Percentiles rank a stretch among this genome's conserved stretches.
phyloP scores from a whole-genome alignment of 2,797 vertebrate genomes.

The Sarcoramphus papa region DNA sequence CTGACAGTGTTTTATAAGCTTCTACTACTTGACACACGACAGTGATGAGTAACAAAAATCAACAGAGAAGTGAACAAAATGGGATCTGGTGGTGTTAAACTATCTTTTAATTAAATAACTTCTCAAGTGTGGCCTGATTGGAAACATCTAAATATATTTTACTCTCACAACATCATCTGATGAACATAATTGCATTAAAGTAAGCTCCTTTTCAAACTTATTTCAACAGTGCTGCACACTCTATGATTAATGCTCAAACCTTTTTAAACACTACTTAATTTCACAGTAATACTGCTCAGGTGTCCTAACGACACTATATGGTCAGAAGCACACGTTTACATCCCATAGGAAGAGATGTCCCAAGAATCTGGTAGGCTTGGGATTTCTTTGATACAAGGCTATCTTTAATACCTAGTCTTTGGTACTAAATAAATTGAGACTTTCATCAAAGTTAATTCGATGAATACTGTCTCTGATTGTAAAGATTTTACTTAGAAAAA shows the following conservation, averaged over 20 bases:
- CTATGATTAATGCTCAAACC: not conserved
- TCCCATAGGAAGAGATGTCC: not conserved
- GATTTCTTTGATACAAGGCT: not conserved
- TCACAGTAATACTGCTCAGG: not conserved
- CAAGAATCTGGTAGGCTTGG: not conserved
- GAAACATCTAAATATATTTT: not conserved
- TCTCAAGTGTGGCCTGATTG: not conserved
- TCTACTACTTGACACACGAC: not conserved
- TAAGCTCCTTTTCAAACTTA: not conserved
- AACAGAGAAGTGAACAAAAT: not conserved
- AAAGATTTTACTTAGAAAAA: not conserved
- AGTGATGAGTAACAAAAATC: not conserved
- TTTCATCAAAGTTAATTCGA: not conserved
- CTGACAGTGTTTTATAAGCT: not conserved
- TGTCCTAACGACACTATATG: rapidly evolving
- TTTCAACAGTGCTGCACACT: not conserved
- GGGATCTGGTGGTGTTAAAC: not conserved
- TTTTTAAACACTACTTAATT: not conserved
- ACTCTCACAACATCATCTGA: not conserved
- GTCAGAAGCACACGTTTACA: not conserved
- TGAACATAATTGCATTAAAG: not conserved
- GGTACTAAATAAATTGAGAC: not conserved
- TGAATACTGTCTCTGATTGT: not conserved
- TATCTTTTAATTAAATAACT: not conserved
- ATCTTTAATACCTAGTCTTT: not conserved